phyloP scores from a whole-genome alignment of 1,140 invertebrate genomes.

The Papilio xuthus region DNA sequence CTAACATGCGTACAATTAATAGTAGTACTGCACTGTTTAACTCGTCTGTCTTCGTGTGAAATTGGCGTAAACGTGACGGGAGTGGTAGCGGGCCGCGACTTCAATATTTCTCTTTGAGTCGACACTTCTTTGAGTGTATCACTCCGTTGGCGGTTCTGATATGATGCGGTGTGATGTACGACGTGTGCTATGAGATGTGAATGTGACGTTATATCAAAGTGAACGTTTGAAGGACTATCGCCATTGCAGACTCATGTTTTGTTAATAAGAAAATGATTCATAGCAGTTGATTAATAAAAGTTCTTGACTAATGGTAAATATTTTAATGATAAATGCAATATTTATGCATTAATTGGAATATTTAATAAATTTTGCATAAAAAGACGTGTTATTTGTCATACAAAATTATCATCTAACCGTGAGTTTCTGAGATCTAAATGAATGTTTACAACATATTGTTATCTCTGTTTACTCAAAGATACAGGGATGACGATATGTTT shows the following conservation, averaged over 20 bases:
- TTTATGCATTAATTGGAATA: too few relatives aligned
- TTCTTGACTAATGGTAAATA: too few relatives aligned
- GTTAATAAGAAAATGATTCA: not conserved
- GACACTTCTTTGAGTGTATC: constrained; percentile 46
- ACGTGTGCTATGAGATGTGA: not conserved
- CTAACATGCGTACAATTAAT: not conserved
- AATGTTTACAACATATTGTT: too few relatives aligned
- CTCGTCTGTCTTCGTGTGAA: not conserved
- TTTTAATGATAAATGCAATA: too few relatives aligned
- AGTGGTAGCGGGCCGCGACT: not conserved
- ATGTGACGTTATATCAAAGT: constrained; percentile 9
- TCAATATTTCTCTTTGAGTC: constrained; percentile 47
- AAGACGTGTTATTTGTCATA: too few relatives aligned
- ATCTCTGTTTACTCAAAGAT: too few relatives aligned
- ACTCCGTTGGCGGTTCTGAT: constrained; percentile 30
- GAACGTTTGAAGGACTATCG: constrained; percentile 10
- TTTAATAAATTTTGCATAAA: too few relatives aligned
- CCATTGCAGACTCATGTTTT: not conserved
- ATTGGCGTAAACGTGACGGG: constrained; percentile 9
- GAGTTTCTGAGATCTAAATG: too few relatives aligned
- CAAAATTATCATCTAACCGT: too few relatives aligned
- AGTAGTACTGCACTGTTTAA: not conserved
- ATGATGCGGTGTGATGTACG: not conserved
- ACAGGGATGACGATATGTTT: too few relatives aligned
- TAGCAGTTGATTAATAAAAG: not conserved